Evolutionary conservation across 2,888 invertebrate species (phyloP), one percentile per base, ranked within the genome.

Genomic region (Troilus luridus): DNA sequence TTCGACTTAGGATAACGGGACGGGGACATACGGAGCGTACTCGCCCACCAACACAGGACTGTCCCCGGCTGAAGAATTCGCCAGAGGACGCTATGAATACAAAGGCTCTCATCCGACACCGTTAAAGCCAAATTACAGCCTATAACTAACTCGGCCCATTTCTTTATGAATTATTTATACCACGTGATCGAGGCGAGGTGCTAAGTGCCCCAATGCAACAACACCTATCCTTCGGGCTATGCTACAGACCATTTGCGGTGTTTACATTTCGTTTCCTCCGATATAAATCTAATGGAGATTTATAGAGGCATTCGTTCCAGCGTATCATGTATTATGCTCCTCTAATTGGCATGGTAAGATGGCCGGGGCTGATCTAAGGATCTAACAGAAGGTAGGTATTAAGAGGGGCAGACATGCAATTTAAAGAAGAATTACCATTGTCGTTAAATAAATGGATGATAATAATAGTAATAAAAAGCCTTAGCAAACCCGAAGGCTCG

Each of bases 101-200:
- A 85, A 85, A 85, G 81, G 9, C 1, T 81, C 54, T 27, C 81
- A 41, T 85, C 56, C 81, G 81, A 85, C 81, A 85, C 81, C 81
- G 81, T 85, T 85, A 85, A 41, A 85, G 81, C 81, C 81, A 85
- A 85, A 85, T 85, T 85, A 85, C 81, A 19, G 17, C n/a, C 81
- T 56, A 56, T 85, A 85, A 85, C 81, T 85, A 85, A 85, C 81
- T 85, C 56, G 81, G 19, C 81, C 56, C 81, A 85, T 85, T 85
- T 85, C 81, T 85, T 85, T 85, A 85, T 85, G 81, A 85, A 85
- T 85, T 85, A 85, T 85, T 85, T 85, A 85, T 85, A 21, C 81
- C 41, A 77, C 41, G 77, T 54, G 77, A 77, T 77, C 19, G 41
- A 41, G 41, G 41, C 81, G 56, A 85, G 81, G 56, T 85, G 81